Conservation (phyloP, 1,140 invertebrate genomes). For the Nixonia krombeini region DNA sequence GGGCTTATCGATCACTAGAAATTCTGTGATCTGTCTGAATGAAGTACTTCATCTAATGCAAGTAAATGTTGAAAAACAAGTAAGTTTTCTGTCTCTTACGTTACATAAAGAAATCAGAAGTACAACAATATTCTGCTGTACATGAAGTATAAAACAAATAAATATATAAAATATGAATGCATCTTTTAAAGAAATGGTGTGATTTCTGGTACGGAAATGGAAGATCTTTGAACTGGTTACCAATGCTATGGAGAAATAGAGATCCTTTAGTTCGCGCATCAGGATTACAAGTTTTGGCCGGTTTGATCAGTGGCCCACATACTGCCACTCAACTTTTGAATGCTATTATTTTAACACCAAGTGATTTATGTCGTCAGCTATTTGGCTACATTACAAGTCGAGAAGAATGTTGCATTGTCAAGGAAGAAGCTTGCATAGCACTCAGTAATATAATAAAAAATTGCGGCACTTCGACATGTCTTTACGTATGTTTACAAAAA, state of each 20-base stretch:
- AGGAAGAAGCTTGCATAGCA: conserved; percentile 64
- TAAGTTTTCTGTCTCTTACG: conserved; percentile 42
- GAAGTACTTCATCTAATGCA: conserved; percentile 72
- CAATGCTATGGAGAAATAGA: conserved; percentile 68
- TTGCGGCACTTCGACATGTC: conserved; percentile 46
- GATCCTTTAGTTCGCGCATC: conserved; percentile 73
- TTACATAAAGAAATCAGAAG: too few relatives aligned
- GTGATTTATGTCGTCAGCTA: conserved; percentile 56
- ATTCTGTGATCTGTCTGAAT: conserved; percentile 73
- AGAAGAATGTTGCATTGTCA: conserved; percentile 63
- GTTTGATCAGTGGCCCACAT: conserved; percentile 62
- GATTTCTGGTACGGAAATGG: conserved; percentile 61
- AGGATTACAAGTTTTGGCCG: conserved; percentile 69
- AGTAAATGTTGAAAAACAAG: conserved; percentile 63
- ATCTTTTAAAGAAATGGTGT: conserved; percentile 55
- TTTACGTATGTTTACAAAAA: conserved; percentile 57
- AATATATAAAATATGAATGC: too few relatives aligned
- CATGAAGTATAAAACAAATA: too few relatives aligned
- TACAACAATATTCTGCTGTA: too few relatives aligned
- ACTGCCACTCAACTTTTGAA: conserved; percentile 64
- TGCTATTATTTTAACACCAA: conserved; percentile 55
- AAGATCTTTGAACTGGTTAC: conserved; percentile 64
- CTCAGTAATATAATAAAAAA: conserved; percentile 61
- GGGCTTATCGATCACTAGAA: conserved; percentile 73
- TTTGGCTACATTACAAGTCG: conserved; percentile 52